Percentiles rank a stretch among this genome's conserved stretches.
Conservation (phyloP, 2,797 vertebrate genomes). For the Leptodactylus fallax region DNA sequence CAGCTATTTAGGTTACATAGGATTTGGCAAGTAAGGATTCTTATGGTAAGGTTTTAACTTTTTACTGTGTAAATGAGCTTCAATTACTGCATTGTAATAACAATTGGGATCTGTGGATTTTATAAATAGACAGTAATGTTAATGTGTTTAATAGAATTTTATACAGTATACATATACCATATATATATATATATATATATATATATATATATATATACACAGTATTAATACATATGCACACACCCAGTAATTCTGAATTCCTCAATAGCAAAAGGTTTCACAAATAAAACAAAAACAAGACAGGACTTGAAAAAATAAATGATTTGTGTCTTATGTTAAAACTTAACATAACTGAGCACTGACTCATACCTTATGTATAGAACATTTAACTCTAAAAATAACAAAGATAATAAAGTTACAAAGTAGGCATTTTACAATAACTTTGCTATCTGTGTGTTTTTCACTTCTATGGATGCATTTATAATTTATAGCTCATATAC, state of each 20-base stretch:
- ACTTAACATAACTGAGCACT: not conserved
- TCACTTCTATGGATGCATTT: too few species aligned
- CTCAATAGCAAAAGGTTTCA: not conserved
- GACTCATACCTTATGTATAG: constrained; percentile 10
- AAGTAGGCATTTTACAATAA: too few species aligned
- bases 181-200: too few species aligned
- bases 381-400: not conserved
- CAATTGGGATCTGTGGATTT: too few species aligned
- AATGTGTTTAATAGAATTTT: too few species aligned
- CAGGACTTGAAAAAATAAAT: constrained; percentile 1
- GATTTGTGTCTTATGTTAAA: not conserved
- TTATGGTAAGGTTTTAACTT: too few species aligned
- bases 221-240: not conserved
- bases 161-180: too few species aligned
- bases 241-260: not conserved
- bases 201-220: too few species aligned
- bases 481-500: not conserved
- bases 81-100: too few species aligned
- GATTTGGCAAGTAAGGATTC: not conserved
- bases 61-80: too few species aligned
- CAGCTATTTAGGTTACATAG: not conserved
- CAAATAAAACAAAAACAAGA: constrained; percentile 31
- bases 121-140: too few species aligned
- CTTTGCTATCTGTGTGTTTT: too few species aligned
- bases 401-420: not conserved